Evolutionary conservation across 2,797 vertebrate species (phyloP), one percentile per base, ranked within the genome.

Genomic region (Phyllotis vaccarum): DNA sequence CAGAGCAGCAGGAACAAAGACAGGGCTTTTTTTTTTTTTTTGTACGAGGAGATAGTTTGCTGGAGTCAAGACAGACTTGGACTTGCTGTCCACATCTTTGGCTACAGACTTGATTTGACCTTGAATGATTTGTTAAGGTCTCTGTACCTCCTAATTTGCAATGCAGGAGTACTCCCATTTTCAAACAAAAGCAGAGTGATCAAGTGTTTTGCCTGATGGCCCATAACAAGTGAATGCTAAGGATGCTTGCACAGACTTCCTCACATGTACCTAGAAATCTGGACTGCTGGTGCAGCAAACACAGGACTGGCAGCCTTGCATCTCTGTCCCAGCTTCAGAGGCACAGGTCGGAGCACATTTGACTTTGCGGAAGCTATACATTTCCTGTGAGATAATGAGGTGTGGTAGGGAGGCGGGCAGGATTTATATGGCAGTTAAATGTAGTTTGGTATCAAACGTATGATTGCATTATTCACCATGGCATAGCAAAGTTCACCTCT

Each of bases 401-500:
- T 98, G 96, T 96, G 97, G 60, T 95, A 97, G 86, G 0, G 58
- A 97, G 89, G 97, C 93, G 96, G 96, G 93, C 95, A 97, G 96
- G 95, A 97, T 98, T 98, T 98, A 97, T 96, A 95, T 58, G 95
- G 93, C 86, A 83, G 96, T 97, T 93, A 97, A 97, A 94, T 96
- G 87, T 86, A 96, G 90, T 81, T 97, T 64, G 94, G 93, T 98
- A 96, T 95, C 89, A 98, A 98, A 98, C 96, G 62, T 98, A 98
- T 40, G 97, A 97, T 98, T 97, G 94, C 96, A 97, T 97, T 98
- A 98, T 97, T 98, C 97, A 96, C 95, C 97, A 96, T 88, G 97
- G 96, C 96, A 97, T 97, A 98, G 97, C 97, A 98, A 96, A 96
- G 96, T 98, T 98, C 98, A 98, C 98, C 98, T 98, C 95, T 97